Conservation (phyloP, 2,797 vertebrate species). For the Xyrichtys novacula region DNA sequence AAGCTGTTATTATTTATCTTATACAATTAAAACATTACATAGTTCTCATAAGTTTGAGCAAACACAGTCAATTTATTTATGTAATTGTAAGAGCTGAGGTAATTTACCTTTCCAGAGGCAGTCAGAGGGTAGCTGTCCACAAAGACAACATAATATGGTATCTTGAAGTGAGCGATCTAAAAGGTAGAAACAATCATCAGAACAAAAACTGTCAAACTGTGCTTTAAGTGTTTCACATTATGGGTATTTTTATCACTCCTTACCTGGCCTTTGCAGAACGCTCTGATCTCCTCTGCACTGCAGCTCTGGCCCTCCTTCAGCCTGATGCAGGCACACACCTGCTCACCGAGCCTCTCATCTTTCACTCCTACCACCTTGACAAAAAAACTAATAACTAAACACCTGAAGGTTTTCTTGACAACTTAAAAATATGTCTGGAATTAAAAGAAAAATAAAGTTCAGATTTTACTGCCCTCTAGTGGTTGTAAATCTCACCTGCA, state of each 20-base stretch:
- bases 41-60: too few relatives aligned
- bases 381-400: not conserved
- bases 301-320: constrained; percentile 78
- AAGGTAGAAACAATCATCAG: not conserved
- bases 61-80: not conserved
- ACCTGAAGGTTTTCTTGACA: not conserved
- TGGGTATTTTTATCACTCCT: constrained; percentile 19
- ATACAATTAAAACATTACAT: too few relatives aligned
- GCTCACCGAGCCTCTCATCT: constrained; percentile 90
- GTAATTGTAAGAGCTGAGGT: not conserved
- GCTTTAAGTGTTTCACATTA: not conserved
- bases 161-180: constrained; percentile 94
- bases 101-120: constrained; percentile 87
- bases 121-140: constrained; percentile 88
- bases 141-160: constrained; percentile 89
- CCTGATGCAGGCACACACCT: constrained; percentile 91
- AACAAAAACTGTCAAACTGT: not conserved
- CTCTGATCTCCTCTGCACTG: constrained; percentile 86
- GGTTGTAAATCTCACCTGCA: constrained; percentile 84
- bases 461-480: constrained; percentile 58
- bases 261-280: constrained; percentile 93
- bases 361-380: constrained; percentile 92
- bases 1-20: not conserved
- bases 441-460: too few relatives aligned
- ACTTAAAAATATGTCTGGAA: not conserved